A percentile compares a stretch with the other conserved stretches of the same genome.
phyloP scores from a whole-genome alignment of 2,113 vertebrate genomes.

The Gasterosteus aculeatus region DNA sequence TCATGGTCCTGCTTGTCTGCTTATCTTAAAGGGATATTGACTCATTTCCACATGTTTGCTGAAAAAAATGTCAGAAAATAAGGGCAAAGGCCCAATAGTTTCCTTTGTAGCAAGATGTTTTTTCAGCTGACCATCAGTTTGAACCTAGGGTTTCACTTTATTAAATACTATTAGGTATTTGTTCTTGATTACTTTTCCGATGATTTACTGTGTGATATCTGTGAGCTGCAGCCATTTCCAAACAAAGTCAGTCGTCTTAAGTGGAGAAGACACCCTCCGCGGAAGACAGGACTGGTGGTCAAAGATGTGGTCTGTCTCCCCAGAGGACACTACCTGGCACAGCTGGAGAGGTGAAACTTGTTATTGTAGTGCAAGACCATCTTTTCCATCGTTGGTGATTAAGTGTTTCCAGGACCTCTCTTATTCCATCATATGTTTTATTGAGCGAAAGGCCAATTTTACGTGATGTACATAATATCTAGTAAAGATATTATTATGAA shows the following conservation, averaged over 20 bases:
- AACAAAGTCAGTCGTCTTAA: slow-evolving; percentile 25
- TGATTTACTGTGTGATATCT: not conserved
- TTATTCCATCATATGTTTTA: not conserved
- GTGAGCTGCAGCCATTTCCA: slow-evolving; percentile 6
- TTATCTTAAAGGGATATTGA: not conserved
- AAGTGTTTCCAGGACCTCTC: not conserved
- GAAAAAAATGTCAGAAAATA: not conserved
- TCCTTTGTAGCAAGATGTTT: not conserved
- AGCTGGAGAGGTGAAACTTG: slow-evolving; percentile 55
- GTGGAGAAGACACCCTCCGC: slow-evolving; percentile 58
- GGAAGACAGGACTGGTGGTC: slow-evolving; percentile 60
- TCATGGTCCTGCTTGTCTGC: not conserved
- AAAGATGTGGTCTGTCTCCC: slow-evolving; percentile 74
- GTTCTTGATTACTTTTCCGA: not conserved
- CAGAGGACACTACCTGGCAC: slow-evolving; percentile 34
- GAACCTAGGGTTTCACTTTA: not conserved
- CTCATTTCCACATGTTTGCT: not conserved
- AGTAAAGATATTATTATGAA: not conserved
- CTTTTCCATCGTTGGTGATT: not conserved
- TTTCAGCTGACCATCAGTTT: not conserved
- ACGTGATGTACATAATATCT: not conserved
- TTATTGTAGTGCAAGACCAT: not conserved
- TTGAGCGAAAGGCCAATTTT: not conserved
- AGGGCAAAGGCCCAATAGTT: not conserved
- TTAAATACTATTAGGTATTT: too few species aligned